These are phyloP conservation scores for Paramormyrops kingsleyae DNA, from an alignment of 2,113 vertebrate genomes.

Conservation along the genomic window DNA sequence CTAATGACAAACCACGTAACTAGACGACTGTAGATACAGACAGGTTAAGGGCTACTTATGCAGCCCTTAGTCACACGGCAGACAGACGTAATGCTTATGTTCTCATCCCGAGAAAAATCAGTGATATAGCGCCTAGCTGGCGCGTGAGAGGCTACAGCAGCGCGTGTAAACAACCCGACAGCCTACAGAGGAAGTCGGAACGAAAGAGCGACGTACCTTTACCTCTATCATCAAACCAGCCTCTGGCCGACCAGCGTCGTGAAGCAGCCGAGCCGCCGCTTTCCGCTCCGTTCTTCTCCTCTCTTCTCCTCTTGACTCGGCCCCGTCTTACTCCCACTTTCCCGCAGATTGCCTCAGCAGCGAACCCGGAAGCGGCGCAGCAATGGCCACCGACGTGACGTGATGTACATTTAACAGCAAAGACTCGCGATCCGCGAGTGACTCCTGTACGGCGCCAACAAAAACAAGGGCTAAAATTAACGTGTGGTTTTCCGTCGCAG, in stretches of 20 bases:
- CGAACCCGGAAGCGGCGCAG: constrained; percentile 15
- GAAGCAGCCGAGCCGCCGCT: neutral
- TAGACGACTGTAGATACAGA: neutral
- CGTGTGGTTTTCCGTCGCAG: neutral
- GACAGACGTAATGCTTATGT: neutral
- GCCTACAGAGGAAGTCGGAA: neutral
- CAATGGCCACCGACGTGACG: neutral
- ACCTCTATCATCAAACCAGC: neutral
- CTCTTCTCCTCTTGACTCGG: neutral
- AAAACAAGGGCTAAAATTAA: neutral
- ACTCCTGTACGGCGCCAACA: neutral
- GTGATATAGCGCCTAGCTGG: neutral
- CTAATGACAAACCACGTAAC: neutral
- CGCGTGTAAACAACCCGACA: neutral
- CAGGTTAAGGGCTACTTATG: neutral
- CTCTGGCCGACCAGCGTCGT: neutral
- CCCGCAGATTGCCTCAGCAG: constrained; percentile 26
- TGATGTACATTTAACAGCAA: neutral
- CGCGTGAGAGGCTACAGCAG: neutral
- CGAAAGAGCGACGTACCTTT: neutral
- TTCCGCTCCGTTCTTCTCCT: neutral
- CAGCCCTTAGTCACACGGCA: neutral
- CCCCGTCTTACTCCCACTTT: neutral
- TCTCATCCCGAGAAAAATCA: neutral
- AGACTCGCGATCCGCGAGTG: neutral